Evolutionary conservation across 2,113 vertebrate genomes (phyloP).

Genomic region (Oryzias celebensis): DNA sequence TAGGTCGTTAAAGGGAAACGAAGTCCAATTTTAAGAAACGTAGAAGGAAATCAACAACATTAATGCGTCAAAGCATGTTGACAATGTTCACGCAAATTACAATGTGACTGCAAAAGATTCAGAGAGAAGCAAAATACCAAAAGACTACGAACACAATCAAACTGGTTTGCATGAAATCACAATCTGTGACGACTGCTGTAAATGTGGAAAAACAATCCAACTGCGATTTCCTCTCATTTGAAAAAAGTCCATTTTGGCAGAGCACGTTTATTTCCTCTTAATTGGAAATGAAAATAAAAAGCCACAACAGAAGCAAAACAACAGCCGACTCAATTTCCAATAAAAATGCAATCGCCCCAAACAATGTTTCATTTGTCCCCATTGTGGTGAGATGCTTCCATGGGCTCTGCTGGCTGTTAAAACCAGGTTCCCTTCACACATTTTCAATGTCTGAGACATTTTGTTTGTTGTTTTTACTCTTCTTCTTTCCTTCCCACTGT

Average conservation of each 20-base stretch:
- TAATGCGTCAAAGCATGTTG: constrained; percentile 50
- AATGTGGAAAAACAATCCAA: constrained; percentile 58
- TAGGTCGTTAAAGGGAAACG: constrained; percentile 74
- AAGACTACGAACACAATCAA: constrained; percentile 73
- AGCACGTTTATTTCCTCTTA: constrained; percentile 63
- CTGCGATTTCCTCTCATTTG: constrained; percentile 46
- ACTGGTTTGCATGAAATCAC: constrained; percentile 72
- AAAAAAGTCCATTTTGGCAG: constrained; percentile 50
- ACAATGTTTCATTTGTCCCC: constrained; percentile 60
- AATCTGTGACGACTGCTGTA: constrained; percentile 61
- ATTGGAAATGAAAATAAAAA: constrained; percentile 67
- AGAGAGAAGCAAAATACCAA: constrained; percentile 72
- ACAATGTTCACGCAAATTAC: constrained; percentile 80
- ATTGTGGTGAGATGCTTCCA: constrained; percentile 50
- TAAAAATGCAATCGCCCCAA: constrained; percentile 69
- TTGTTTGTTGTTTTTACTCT: constrained; percentile 55
- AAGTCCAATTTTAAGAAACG: constrained; percentile 55
- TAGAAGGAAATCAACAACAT: constrained; percentile 26
- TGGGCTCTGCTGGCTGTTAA: constrained; percentile 33
- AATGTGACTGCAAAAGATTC: constrained; percentile 73
- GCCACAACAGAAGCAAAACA: constrained; percentile 54
- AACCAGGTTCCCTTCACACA: constrained; percentile 44
- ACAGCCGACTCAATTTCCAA: constrained; percentile 59
- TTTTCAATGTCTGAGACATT: constrained; percentile 41
- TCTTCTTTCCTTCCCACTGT: constrained; percentile 44